phyloP scores from a whole-genome alignment of 2,888 invertebrate genomes.

The Thereva nobilitata region DNA sequence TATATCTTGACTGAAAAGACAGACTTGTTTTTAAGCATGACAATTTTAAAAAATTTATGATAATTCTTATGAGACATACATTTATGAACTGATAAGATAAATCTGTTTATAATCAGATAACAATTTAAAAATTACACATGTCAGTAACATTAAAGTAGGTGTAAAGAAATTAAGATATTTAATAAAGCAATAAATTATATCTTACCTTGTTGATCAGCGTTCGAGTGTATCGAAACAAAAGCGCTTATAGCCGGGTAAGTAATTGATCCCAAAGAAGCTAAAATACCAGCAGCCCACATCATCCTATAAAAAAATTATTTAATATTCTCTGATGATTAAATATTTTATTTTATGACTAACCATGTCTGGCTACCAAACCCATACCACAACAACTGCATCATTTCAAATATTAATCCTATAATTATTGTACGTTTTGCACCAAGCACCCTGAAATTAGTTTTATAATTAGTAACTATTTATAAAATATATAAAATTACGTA shows the following conservation, averaged over 20 bases:
- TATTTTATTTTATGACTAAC: slow-evolving; percentile 30
- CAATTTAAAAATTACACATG: too few species aligned
- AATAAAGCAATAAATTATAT: slow-evolving; percentile 10
- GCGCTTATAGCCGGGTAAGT: slow-evolving; percentile 99
- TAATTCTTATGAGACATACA: too few species aligned
- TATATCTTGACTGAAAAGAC: too few species aligned
- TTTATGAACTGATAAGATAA: too few species aligned
- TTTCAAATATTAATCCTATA: slow-evolving; percentile 93
- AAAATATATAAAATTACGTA: slow-evolving; percentile 46
- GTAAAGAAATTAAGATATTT: neutral
- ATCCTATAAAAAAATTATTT: slow-evolving; percentile 65
- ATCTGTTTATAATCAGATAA: too few species aligned
- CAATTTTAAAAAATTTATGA: too few species aligned
- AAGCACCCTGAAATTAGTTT: slow-evolving; percentile 63
- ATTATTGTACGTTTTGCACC: slow-evolving; percentile 98
- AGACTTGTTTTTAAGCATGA: too few species aligned
- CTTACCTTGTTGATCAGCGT: slow-evolving; percentile 92
- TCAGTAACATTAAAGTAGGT: neutral
- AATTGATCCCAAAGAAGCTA: slow-evolving; percentile 94
- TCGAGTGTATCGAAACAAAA: slow-evolving; percentile 96
- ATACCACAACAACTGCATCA: slow-evolving; percentile 96
- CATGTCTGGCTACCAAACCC: slow-evolving; percentile 78
- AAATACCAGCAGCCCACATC: slow-evolving; percentile 98
- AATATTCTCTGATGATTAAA: slow-evolving; percentile 25
- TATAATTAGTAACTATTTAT: slow-evolving; percentile 37